Base-by-base conservation (phyloP, 2,113 vertebrate species). In the Psittacus erithacus region DNA sequence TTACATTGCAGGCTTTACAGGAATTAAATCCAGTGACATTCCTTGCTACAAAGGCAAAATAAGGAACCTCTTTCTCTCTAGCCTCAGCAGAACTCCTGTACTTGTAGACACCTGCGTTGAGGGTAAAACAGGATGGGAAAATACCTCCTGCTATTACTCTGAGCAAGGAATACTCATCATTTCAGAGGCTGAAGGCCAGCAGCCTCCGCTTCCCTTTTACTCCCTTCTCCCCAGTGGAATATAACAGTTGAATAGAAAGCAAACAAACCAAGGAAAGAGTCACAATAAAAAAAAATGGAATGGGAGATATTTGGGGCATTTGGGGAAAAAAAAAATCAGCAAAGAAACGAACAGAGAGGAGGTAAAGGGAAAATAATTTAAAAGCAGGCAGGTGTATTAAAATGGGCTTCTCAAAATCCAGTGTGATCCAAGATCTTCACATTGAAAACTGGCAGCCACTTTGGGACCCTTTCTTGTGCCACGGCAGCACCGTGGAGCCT, bases 401-500 rank as follows among this genome's bases (percentile, higher is more conserved):
- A 71, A 41, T 11, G 19, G 3, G 17, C 57, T 86, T 52, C 75
- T 86, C 41, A 60, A 75, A 95, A 70, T 28, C 31, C 24, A 50
- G 15, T 3, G 28, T 65, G 50, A 33, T 55, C 16, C 29, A n/a
- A 53, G 44, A 18, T 17, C 22, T 35, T 91, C 53, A 18, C 13
- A 9, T 0, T 46, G 62, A 70, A 84, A n/a, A 41, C 8, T 8
- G 13, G 49, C 25, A 79, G 62, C 4, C 43, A 47, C n/a, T 35
- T 47, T 8, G 16, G 27, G 63, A 35, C 18, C 25, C 20, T 41
- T 81, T 28, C 79, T 22, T 19, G 35, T 35, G 27, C 19, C 0
- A 0, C 7, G 13, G 44, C 0, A 2, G 44, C 31, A 39, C 35
- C 4, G 0, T 5, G 13, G 63, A 70, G 15, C 29, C 27, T 24